Conservation (phyloP, 2,113 vertebrate species). For the Ranitomeya variabilis region DNA sequence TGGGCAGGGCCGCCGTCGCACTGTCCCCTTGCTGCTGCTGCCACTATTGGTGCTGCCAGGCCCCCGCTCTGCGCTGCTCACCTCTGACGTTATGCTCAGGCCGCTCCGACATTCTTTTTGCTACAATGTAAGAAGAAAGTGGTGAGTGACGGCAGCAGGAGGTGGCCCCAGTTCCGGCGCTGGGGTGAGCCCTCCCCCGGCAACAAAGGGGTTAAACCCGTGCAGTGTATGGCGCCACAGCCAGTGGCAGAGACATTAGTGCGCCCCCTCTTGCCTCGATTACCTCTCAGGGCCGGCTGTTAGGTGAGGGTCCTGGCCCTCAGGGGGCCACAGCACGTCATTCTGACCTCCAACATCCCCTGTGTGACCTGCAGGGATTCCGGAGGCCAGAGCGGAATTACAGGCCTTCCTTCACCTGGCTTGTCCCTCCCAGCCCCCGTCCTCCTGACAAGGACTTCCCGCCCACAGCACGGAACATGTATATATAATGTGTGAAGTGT, state of each 20-base stretch:
- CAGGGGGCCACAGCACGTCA: slow-evolving; percentile 42
- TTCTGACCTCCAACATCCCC: slow-evolving; percentile 31
- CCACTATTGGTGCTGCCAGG: slow-evolving; percentile 77
- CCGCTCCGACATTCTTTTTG: slow-evolving; percentile 99
- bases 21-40: slow-evolving; percentile 75
- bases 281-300: slow-evolving; percentile 62
- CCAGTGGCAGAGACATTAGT: slow-evolving; percentile 1
- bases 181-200: slow-evolving; percentile 9
- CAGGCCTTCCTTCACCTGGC: slow-evolving; percentile 46
- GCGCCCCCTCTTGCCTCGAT: slow-evolving; percentile 62
- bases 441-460: slow-evolving; percentile 53
- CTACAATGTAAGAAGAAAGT: slow-evolving; percentile 87
- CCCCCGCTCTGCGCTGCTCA: slow-evolving; percentile 91
- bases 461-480: not conserved
- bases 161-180: not conserved
- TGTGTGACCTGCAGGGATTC: slow-evolving; percentile 56
- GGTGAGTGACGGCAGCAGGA: not conserved
- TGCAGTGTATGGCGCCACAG: slow-evolving; percentile 19
- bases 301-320: slow-evolving; percentile 37
- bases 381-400: slow-evolving; percentile 48
- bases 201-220: slow-evolving; percentile 60
- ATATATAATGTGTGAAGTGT: too few relatives aligned
- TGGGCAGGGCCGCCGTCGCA: slow-evolving; percentile 83
- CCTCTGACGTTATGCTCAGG: slow-evolving; percentile 96
- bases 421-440: slow-evolving; percentile 51